Evolutionary conservation across 2,113 vertebrate genomes (phyloP).

Genomic region (Taxidea taxus): DNA sequence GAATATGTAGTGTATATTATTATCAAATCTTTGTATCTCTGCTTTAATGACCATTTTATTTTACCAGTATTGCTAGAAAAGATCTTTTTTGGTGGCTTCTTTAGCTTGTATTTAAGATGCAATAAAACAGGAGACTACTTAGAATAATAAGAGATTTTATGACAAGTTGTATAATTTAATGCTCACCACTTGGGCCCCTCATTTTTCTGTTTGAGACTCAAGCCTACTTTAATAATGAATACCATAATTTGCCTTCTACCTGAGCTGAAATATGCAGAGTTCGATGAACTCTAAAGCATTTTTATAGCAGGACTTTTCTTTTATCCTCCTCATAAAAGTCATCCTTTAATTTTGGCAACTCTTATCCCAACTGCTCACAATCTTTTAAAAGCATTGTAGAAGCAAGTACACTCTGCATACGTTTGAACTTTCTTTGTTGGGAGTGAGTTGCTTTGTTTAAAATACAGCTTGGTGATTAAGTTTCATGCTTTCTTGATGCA

Average conservation of each 20-base stretch:
- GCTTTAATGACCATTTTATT: background rate
- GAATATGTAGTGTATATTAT: conserved; percentile 1
- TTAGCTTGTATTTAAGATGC: conserved; percentile 67
- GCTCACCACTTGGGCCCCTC: conserved; percentile 40
- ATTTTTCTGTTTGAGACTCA: conserved; percentile 58
- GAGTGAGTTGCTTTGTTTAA: conserved; percentile 60
- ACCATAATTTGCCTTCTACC: conserved; percentile 33
- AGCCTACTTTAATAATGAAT: conserved; percentile 58
- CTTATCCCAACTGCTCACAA: conserved; percentile 70
- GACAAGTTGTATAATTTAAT: conserved; percentile 67
- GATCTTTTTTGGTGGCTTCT: background rate
- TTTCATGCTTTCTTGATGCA: conserved; percentile 35
- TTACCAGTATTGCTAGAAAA: conserved; percentile 31
- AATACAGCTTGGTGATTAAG: conserved; percentile 52
- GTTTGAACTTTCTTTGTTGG: background rate
- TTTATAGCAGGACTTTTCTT: conserved; percentile 48
- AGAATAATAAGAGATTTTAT: conserved; percentile 65
- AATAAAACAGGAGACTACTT: conserved; percentile 54
- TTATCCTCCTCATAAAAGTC: conserved; percentile 69
- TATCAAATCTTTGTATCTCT: conserved; percentile 1
- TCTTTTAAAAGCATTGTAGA: conserved; percentile 52
- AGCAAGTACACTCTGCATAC: conserved; percentile 5
- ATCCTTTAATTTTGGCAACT: conserved; percentile 69
- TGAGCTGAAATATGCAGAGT: conserved; percentile 26
- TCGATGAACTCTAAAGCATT: conserved; percentile 58